Base-by-base conservation (phyloP, 2,113 vertebrate genomes). In the Protobothrops flavoviridis region DNA sequence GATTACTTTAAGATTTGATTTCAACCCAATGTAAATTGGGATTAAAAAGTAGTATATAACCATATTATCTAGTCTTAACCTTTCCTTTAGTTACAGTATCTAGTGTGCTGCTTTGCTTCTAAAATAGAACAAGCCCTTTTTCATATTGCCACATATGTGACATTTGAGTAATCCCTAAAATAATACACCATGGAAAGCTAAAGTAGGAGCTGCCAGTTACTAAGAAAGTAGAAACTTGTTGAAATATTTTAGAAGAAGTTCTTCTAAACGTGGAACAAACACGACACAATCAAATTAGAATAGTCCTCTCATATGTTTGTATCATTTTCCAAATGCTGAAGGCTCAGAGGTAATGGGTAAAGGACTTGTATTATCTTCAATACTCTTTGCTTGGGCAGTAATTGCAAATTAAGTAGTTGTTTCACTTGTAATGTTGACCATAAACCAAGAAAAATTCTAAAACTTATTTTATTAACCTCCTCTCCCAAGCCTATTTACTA, bases 121-220 rank as follows among this genome's bases (percentile, higher is more conserved):
- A 90, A 87, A 87, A 87, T 93, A 93, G 55, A 59, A 64, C 81
- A 23, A 50, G 92, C n/a, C 50, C 89, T 93, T 93, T 87, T 57
- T 85, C 92, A 90, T 56, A 87, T 90, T 86, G 89, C 74, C 69
- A 92, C 57, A 69, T 74, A 57, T 50, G 57, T 50, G 88, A 43
- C 57, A 81, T 81, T 81, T 81, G 74, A 81, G 74, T 81, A 55
- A 87, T 29, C 33, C 9, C 29, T 15, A 90, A 92, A 94, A 88
- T 50, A 88, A 74, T 59, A 57, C 45, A 39, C 26, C 15, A 86
- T 20, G 48, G 91, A 53, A 89, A 93, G 88, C 29, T 81, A 7
- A 81, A 56, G 45, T 24, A 55, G 59, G 23, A 56, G 21, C 5
- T 52, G n/a, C 39, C 23, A 15, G 11, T 13, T 92, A 29, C 59